Evolutionary conservation across 2,113 vertebrate genomes (phyloP), one percentile per base, ranked within the genome.

Genomic region (Chloropsis hardwickii): DNA sequence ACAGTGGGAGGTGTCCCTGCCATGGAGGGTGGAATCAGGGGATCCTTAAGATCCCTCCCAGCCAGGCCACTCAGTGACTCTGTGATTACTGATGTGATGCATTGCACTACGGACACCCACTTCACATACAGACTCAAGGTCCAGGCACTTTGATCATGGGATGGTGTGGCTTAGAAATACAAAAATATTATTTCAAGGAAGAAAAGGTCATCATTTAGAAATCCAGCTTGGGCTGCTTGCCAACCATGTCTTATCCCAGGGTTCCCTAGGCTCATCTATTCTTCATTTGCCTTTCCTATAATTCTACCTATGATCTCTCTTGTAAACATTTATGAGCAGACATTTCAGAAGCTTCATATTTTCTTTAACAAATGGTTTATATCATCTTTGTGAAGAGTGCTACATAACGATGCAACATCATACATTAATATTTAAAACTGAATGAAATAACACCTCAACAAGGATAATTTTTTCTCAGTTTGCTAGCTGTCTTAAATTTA

Each of bases 361-460:
- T 95, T 96, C 93, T 82, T 94, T 93, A 95, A 95, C 88, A 94
- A 97, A 94, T 21, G 10, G 67, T 83, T 95, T 93, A 94, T 92
- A 97, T 94, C 74, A 88, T 97, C 92, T 90, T 92, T 93, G 92
- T 96, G 92, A 97, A 92, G 58, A 92, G 86, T 92, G 92, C 88
- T 95, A 95, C 86, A 97, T 95, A 97, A 96, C 71, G 86, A 95
- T 95, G 96, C 90, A 97, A 97, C 80, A 97, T 94, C 87, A 88
- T 44, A 71, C 88, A 95, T 97, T 97, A 97, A 97, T 98, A 98
- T 98, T 98, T 98, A 97, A 95, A 92, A 94, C 86, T 62, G 96
- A 97, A 96, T 97, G 91, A 97, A 96, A 97, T 95, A 97, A 97
- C 51, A 95, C 88, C 95, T 96, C 91, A 97, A 96, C 67, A 92